phyloP scores from a whole-genome alignment of 2,113 vertebrate species.

The Silurus meridionalis region DNA sequence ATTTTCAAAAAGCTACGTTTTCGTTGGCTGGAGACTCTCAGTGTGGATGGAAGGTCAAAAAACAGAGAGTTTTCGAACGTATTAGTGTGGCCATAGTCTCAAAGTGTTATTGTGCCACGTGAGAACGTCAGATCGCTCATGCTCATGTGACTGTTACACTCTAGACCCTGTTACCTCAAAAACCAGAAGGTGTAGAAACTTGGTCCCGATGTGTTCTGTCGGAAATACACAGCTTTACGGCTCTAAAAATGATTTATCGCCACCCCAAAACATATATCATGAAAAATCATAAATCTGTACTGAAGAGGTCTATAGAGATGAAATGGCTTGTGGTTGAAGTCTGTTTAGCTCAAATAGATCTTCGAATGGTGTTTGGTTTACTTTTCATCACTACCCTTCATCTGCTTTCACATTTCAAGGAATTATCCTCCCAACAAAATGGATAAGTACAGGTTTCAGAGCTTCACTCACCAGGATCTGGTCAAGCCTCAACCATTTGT shows the following conservation, averaged over 20 bases:
- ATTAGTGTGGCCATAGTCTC: too few species aligned
- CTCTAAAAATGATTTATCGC: not conserved
- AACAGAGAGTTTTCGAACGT: too few species aligned
- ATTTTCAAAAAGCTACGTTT: too few species aligned
- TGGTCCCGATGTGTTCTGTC: not conserved
- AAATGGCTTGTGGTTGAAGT: not conserved
- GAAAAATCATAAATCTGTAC: not conserved
- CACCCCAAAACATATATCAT: not conserved
- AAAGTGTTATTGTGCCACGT: too few species aligned
- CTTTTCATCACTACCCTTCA: not conserved
- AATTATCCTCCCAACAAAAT: not conserved
- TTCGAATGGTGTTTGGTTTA: not conserved
- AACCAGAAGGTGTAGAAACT: not conserved
- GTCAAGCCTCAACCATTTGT: constrained; percentile 20
- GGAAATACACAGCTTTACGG: not conserved
- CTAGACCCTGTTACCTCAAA: too few species aligned
- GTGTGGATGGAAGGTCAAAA: too few species aligned
- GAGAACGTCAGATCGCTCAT: too few species aligned
- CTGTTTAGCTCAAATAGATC: not conserved
- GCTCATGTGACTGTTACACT: too few species aligned
- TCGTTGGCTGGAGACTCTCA: too few species aligned
- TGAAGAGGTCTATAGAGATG: not conserved
- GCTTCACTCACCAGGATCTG: not conserved
- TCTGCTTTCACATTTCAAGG: not conserved
- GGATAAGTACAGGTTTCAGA: constrained; percentile 7